Evolutionary conservation across 2,797 vertebrate species (phyloP).

Genomic region (Tokudaia tokunoshimensis): DNA sequence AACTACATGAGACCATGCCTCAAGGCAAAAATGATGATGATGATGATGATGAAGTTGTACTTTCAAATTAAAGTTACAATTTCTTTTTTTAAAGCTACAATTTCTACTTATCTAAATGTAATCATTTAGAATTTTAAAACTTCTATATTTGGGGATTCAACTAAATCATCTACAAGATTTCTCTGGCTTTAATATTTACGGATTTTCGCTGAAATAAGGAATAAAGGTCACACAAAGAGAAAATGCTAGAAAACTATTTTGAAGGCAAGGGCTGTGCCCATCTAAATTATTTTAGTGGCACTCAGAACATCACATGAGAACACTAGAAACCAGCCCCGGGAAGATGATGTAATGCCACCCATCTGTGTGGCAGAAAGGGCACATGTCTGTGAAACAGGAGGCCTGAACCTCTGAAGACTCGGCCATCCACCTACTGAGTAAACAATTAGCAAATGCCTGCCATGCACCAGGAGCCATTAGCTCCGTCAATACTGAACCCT

Average conservation of each 20-base stretch:
- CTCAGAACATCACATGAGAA: conserved; percentile 53
- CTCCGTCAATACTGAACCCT: background rate
- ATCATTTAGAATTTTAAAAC: background rate
- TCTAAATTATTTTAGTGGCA: conserved; percentile 38
- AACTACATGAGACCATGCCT: background rate
- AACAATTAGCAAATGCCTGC: background rate
- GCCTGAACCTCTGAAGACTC: background rate
- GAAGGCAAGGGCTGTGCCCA: conserved; percentile 17
- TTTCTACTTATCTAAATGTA: background rate
- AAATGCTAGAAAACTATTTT: conserved; percentile 53
- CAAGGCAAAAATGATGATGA: background rate
- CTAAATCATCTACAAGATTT: conserved; percentile 20
- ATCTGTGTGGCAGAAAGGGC: conserved; percentile 58
- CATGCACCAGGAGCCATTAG: background rate
- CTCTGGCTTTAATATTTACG: conserved; percentile 21
- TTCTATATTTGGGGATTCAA: background rate
- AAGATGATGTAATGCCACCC: conserved; percentile 33
- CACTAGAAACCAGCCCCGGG: background rate
- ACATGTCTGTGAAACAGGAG: conserved; percentile 12
- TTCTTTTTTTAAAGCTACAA: background rate
- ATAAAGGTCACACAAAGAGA: background rate
- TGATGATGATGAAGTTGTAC: background rate
- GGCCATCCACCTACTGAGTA: background rate
- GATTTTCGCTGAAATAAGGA: conserved; percentile 45
- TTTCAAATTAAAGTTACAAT: background rate